These are phyloP conservation scores for Drosophila picticornis DNA, from an alignment of 2,888 invertebrate genomes.

Conservation along the genomic window DNA sequence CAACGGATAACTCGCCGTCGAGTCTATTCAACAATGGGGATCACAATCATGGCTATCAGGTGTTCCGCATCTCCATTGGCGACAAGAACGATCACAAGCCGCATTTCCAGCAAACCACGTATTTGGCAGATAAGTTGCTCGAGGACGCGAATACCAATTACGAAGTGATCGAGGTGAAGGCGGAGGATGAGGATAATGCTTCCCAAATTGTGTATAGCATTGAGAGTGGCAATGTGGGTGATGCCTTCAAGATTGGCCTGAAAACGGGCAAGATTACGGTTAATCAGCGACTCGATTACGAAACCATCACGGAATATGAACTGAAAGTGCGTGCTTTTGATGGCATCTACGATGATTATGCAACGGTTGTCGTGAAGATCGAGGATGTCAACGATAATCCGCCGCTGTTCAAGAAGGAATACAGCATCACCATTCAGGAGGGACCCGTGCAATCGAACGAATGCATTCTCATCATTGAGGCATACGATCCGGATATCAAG, in stretches of 20 bases:
- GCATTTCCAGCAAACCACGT: conserved; percentile 91
- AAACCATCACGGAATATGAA: conserved; percentile 93
- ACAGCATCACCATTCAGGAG: conserved; percentile 91
- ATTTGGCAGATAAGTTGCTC: conserved; percentile 90
- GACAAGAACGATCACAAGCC: conserved; percentile 99
- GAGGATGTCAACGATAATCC: conserved; percentile 97
- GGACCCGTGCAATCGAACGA: conserved; percentile 88
- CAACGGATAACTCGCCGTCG: conserved; percentile 95
- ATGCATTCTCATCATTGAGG: conserved; percentile 90
- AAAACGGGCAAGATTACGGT: conserved; percentile 94
- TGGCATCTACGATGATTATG: conserved; percentile 92
- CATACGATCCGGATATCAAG: conserved; percentile 94
- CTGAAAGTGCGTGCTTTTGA: conserved; percentile 94
- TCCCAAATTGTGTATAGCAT: conserved; percentile 95
- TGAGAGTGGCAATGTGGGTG: conserved; percentile 92
- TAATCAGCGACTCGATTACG: conserved; percentile 92
- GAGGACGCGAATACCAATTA: conserved; percentile 94
- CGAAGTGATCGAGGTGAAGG: conserved; percentile 94
- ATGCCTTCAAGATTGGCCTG: conserved; percentile 94
- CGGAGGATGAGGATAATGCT: conserved; percentile 94
- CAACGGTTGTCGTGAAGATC: conserved; percentile 93
- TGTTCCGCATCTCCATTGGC: conserved; percentile 95
- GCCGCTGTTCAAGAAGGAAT: conserved; percentile 92
- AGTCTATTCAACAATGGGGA: conserved; percentile 88
- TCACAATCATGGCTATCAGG: conserved; percentile 92